These are phyloP conservation scores for Psix sp. DNA, from an alignment of 1,140 invertebrate genomes.

Conservation along the genomic window DNA sequence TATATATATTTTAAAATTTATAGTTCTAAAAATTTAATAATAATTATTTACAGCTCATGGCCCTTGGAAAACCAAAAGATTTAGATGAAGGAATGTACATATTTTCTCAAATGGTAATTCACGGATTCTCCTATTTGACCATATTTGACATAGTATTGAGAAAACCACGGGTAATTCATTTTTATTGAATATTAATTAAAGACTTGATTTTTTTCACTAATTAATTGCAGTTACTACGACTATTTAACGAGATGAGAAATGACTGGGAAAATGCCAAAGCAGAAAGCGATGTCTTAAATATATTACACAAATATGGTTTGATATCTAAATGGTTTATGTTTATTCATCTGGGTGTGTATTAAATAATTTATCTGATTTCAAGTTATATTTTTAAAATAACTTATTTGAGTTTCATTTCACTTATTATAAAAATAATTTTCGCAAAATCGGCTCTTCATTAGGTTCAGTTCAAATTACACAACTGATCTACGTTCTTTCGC, in stretches of 20 bases:
- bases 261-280: conserved; percentile 13
- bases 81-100: conserved; percentile 36
- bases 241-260: conserved; percentile 21
- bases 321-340: conserved; percentile 21
- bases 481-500: conserved; percentile 33
- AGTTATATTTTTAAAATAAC: not conserved
- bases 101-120: conserved; percentile 34
- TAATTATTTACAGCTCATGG: conserved; percentile 13
- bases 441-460: not conserved
- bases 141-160: conserved; percentile 21
- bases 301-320: conserved; percentile 4
- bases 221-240: too few relatives aligned
- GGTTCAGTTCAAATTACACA: conserved; percentile 26
- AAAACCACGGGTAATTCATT: conserved; percentile 5
- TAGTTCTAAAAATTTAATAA: not conserved
- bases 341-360: conserved; percentile 10
- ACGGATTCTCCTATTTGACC: conserved; percentile 24
- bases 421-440: not conserved
- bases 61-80: conserved; percentile 18
- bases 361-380: not conserved
- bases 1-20: too few relatives aligned
- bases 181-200: not conserved
- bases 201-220: not conserved
- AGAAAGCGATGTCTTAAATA: not conserved
- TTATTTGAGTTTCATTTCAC: not conserved